Evolutionary conservation across 1,140 invertebrate genomes (phyloP), one percentile per base, ranked within the genome.

Genomic region (Schmidtea mediterranea): DNA sequence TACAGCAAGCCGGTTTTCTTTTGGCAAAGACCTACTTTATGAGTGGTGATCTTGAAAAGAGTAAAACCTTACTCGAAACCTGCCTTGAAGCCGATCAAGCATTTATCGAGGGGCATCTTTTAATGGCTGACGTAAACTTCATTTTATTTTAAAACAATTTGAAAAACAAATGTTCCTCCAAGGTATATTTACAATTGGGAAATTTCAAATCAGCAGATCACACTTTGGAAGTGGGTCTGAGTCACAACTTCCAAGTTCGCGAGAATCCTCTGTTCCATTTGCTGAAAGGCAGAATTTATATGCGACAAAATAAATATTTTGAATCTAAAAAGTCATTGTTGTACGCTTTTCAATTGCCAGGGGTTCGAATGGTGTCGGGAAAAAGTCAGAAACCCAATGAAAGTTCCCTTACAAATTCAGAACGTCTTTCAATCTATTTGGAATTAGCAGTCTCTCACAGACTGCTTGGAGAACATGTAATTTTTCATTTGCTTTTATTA

Each of bases 231-330:
- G 72, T 78, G 49, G 82, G 78, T 49, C 64, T 90, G 1, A 86
- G 81, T 57, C 78, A 79, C 58, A 82, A 89, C 64, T 89, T 94
- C 59, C 49, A 72, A 68, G 67, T 89, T 0, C 65, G 82, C 54
- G 82, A 92, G 49, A 77, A 80, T 62, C 80, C 83, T 0, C 68
- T 84, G 55, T 95, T 82, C 61, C 79, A 90, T 66, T 71, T 87
- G 39, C 74, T 87, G 0, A 74, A 74, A 54, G 82, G 82, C 0
- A 67, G 79, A 19, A 75, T 90, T 38, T 73, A 80, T 41, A 83
- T 79, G 57, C 72, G 79, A 55, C 70, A 75, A 49, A 73, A 74
- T 21, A 73, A 83, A 54, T 62, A 74, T 2, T 70, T 76, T 36
- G 76, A 78, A 47, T 76, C 79, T 0, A 71, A 82, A 43, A 74